Percentiles rank a stretch among this genome's conserved stretches.
Conservation (phyloP, 2,797 vertebrate genomes). For the Pseudochromis fuscus region DNA sequence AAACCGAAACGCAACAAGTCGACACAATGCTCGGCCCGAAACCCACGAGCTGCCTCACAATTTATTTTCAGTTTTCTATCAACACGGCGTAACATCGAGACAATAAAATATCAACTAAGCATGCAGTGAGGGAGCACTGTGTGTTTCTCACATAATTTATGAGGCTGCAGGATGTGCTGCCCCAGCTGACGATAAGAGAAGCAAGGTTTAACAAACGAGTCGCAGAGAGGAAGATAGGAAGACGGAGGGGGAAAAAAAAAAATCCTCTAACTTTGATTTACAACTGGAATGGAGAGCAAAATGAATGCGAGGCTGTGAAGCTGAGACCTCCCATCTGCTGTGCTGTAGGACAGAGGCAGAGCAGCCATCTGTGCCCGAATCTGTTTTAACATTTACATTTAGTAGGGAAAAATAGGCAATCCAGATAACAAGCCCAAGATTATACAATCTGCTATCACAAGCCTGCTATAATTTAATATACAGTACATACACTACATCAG, state of each 20-base stretch:
- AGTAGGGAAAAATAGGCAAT: constrained; percentile 55
- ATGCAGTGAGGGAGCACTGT: not conserved
- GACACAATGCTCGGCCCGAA: not conserved
- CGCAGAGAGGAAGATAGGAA: constrained; percentile 45
- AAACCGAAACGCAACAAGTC: constrained; percentile 2
- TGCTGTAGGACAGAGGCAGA: constrained; percentile 72
- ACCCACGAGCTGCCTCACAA: not conserved
- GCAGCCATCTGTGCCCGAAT: constrained; percentile 79
- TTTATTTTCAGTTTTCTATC: constrained; percentile 30
- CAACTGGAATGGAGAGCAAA: constrained; percentile 79
- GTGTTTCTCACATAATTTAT: constrained; percentile 58
- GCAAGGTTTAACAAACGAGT: constrained; percentile 63
- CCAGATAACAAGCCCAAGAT: constrained; percentile 56
- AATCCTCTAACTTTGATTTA: constrained; percentile 79
- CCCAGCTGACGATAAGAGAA: constrained; percentile 58
- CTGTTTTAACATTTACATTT: constrained; percentile 76
- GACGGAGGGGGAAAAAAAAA: constrained; percentile 5
- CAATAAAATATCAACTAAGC: constrained; percentile 48
- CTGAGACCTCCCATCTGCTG: constrained; percentile 84
- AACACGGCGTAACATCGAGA: constrained; percentile 20
- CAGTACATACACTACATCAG: constrained; percentile 16
- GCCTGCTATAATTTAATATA: constrained; percentile 48
- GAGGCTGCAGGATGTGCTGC: constrained; percentile 38
- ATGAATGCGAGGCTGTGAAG: constrained; percentile 79
- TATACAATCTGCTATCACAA: constrained; percentile 57